A percentile compares a stretch with the other conserved stretches of the same genome.
Evolutionary conservation across 64 coral and sea anemone genomes (phyloP).

Genomic region (Pachyseris speciosa): DNA sequence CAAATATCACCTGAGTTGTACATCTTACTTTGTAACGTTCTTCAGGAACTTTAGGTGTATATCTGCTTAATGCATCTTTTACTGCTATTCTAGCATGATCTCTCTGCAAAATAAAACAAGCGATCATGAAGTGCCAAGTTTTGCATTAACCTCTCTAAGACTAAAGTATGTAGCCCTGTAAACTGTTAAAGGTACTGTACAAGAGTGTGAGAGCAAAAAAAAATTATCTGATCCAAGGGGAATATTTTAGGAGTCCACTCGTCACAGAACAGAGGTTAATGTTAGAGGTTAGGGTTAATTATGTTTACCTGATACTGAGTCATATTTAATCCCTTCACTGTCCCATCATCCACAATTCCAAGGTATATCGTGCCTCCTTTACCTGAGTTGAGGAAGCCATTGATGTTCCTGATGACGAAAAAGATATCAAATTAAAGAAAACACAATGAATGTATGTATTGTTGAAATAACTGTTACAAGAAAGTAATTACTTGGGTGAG

Average conservation of each 20-base stretch:
- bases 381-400: constrained; percentile 93
- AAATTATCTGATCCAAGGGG: no score
- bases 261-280: no score
- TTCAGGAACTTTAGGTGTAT: constrained; percentile 79
- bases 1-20: no score
- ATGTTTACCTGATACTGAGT: constrained; percentile 85
- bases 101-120: constrained; percentile 52
- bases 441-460: background rate
- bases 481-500: no score
- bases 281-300: background rate
- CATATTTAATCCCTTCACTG: constrained; percentile 79
- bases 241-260: no score
- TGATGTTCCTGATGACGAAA: constrained; percentile 76
- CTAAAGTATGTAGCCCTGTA: no score
- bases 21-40: constrained; percentile 84
- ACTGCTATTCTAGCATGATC: constrained; percentile 84
- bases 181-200: no score
- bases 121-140: no score
- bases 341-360: constrained; percentile 87
- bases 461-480: no score
- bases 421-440: background rate
- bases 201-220: no score
- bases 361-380: constrained; percentile 94
- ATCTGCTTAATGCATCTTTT: constrained; percentile 85
- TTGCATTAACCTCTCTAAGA: no score